These are phyloP conservation scores for Amniataba percoides DNA, from an alignment of 2,797 vertebrate genomes.

Conservation along the genomic window DNA sequence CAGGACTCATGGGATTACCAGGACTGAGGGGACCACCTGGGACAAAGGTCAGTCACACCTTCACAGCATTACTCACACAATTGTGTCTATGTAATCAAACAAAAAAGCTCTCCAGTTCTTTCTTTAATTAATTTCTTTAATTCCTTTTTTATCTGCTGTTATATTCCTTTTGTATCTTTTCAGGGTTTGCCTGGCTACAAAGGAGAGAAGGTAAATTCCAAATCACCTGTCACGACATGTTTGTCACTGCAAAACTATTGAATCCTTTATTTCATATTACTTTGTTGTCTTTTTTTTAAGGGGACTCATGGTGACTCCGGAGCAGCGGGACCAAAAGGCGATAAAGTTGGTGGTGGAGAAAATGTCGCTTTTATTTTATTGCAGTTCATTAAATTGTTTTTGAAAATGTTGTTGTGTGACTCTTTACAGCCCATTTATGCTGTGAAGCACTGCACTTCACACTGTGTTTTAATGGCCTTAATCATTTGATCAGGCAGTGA, in stretches of 20 bases:
- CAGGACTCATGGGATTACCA: conserved; percentile 91
- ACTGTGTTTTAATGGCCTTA: background rate
- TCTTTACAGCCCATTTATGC: background rate
- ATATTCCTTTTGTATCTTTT: conserved; percentile 8
- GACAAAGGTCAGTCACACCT: conserved; percentile 85
- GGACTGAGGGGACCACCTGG: conserved; percentile 93
- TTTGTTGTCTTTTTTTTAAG: conserved; percentile 39
- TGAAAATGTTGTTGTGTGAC: conserved; percentile 5
- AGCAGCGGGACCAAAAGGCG: conserved; percentile 88
- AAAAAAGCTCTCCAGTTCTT: no score
- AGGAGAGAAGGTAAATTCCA: conserved; percentile 75
- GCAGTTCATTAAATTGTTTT: background rate
- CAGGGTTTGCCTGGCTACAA: conserved; percentile 81
- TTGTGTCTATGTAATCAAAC: background rate
- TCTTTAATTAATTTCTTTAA: background rate
- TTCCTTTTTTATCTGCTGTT: conserved; percentile 4
- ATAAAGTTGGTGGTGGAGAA: conserved; percentile 72
- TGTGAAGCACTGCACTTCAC: conserved; percentile 1
- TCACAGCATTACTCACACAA: background rate
- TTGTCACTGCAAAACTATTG: background rate
- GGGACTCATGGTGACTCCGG: conserved; percentile 71
- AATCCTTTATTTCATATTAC: background rate
- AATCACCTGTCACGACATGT: background rate
- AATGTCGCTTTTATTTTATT: background rate
- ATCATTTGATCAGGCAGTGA: background rate